Evolutionary conservation across 2,888 invertebrate species (phyloP).

Genomic region (Chymomyza caudatula): DNA sequence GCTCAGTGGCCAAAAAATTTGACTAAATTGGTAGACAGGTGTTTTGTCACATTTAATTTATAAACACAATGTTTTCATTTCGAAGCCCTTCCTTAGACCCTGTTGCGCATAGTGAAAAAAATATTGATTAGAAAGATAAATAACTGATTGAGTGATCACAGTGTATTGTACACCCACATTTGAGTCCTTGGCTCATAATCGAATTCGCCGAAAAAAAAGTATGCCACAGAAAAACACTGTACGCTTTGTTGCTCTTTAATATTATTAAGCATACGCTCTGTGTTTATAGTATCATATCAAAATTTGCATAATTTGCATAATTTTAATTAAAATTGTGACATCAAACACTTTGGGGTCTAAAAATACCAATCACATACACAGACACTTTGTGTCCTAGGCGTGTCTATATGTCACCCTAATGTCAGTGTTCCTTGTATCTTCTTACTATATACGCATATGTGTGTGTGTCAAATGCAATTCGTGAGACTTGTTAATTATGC

Average conservation of each 20-base stretch:
- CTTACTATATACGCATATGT: neutral
- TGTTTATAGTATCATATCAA: slow-evolving; percentile 25
- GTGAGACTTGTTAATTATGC: slow-evolving; percentile 40
- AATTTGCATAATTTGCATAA: slow-evolving; percentile 63
- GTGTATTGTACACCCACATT: neutral
- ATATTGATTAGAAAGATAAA: no score
- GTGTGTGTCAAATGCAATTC: neutral
- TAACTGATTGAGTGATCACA: neutral
- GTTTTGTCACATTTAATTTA: no score
- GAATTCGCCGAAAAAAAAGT: slow-evolving; percentile 9
- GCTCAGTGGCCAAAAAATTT: no score
- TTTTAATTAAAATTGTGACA: slow-evolving; percentile 51
- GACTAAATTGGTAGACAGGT: no score
- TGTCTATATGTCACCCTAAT: neutral
- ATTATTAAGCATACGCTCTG: slow-evolving; percentile 15
- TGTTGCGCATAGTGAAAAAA: no score
- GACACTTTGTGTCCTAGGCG: neutral
- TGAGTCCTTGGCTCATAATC: neutral
- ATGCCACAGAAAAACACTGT: slow-evolving; percentile 9
- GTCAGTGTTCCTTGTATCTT: slow-evolving; percentile 14
- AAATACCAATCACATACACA: neutral
- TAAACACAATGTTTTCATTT: no score
- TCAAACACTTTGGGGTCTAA: neutral
- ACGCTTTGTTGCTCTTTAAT: neutral
- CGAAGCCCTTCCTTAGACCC: no score